Conservation (phyloP, 2,113 vertebrate genomes). For the Pelecanus crispus region DNA sequence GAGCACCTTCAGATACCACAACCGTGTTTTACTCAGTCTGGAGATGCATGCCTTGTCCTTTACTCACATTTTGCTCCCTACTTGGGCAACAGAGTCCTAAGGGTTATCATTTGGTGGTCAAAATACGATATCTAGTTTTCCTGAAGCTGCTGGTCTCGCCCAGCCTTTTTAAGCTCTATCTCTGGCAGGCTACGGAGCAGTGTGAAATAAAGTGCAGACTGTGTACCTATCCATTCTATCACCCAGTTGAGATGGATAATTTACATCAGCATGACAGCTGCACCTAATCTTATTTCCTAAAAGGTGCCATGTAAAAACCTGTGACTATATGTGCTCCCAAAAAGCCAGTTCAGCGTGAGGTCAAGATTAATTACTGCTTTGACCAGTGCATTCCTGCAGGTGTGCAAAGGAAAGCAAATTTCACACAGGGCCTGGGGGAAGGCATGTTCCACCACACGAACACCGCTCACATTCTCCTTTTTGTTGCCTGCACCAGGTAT, state of each 20-base stretch:
- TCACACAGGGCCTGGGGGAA: neutral
- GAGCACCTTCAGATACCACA: neutral
- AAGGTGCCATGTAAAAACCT: rapidly evolving
- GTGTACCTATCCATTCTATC: no score
- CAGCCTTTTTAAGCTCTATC: neutral
- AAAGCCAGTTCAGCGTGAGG: neutral
- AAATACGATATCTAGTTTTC: neutral
- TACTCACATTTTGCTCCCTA: neutral
- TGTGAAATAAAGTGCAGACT: neutral
- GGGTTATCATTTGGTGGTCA: rapidly evolving
- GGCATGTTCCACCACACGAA: rapidly evolving
- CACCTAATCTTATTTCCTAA: neutral
- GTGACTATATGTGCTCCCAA: neutral
- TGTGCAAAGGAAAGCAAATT: neutral
- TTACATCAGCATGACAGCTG: rapidly evolving
- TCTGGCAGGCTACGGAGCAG: neutral
- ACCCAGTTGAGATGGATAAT: neutral
- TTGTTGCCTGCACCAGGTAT: rapidly evolving
- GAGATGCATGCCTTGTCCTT: rapidly evolving
- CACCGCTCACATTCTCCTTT: rapidly evolving
- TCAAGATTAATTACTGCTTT: neutral
- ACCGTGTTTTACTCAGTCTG: rapidly evolving
- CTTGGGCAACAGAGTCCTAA: neutral
- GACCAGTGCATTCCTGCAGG: neutral
- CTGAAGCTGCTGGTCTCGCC: neutral